A percentile compares a stretch with the other conserved stretches of the same genome.
Evolutionary conservation across 2,888 invertebrate species (phyloP).

Genomic region (Eilema griseolum): DNA sequence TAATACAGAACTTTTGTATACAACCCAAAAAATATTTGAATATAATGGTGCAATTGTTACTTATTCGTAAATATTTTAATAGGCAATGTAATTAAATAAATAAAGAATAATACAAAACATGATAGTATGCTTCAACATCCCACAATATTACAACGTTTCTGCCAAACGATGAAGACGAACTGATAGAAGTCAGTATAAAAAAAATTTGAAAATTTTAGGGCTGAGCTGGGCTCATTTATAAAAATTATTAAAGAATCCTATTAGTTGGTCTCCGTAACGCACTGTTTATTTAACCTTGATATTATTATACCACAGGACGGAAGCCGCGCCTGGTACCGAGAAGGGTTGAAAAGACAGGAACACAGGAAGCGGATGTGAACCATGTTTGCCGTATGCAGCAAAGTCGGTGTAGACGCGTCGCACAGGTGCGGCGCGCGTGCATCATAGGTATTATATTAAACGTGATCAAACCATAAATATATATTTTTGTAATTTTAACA

Average conservation of each 20-base stretch:
- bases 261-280: conserved; percentile 21
- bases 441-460: conserved; percentile 35
- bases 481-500: conserved; percentile 36
- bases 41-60: background rate
- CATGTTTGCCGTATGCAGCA: conserved; percentile 56
- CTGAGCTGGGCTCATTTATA: background rate
- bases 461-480: conserved; percentile 64
- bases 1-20: background rate
- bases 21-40: background rate
- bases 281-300: conserved; percentile 48
- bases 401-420: conserved; percentile 65
- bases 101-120: background rate
- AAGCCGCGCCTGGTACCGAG: conserved; percentile 59
- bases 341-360: conserved; percentile 68
- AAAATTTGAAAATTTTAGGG: background rate
- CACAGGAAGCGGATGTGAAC: conserved; percentile 81
- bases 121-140: too few relatives aligned
- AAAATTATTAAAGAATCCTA: conserved; percentile 21
- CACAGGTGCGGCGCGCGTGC: conserved; percentile 44
- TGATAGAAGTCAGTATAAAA: background rate
- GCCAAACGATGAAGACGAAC: too few relatives aligned
- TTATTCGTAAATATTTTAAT: background rate
- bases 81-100: background rate
- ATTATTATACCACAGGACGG: conserved; percentile 53
- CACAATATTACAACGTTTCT: too few relatives aligned